These are phyloP conservation scores for Acrobasis consociella DNA, from an alignment of 2,888 invertebrate species.

Conservation along the genomic window DNA sequence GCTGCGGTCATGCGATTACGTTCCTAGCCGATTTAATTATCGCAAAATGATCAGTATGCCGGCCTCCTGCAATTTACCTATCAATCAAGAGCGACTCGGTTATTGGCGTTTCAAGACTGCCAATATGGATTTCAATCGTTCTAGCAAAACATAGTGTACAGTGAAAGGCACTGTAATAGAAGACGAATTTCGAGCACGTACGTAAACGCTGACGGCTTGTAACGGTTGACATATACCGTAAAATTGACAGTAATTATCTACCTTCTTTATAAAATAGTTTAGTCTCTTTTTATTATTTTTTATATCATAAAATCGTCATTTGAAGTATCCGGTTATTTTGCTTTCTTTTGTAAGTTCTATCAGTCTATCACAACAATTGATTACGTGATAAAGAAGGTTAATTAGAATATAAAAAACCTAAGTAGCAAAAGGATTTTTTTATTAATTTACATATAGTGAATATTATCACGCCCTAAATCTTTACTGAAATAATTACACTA, in stretches of 20 bases:
- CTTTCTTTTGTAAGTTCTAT: no score
- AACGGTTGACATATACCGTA: constrained; percentile 30
- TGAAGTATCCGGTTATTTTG: background rate
- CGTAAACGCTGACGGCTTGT: constrained; percentile 27
- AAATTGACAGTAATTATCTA: constrained; percentile 29
- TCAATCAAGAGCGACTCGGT: constrained; percentile 70
- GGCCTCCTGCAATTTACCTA: constrained; percentile 80
- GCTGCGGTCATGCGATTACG: constrained; percentile 81
- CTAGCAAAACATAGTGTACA: constrained; percentile 44
- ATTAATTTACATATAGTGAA: constrained; percentile 47
- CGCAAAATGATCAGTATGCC: constrained; percentile 77
- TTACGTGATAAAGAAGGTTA: no score
- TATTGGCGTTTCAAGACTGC: constrained; percentile 54
- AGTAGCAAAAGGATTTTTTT: background rate
- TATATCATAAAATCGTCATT: background rate
- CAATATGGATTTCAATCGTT: constrained; percentile 60
- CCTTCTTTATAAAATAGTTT: constrained; percentile 19
- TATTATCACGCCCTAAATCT: constrained; percentile 46
- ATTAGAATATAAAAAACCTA: no score
- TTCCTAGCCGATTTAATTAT: constrained; percentile 81
- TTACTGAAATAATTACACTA: constrained; percentile 45
- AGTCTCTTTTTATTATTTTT: background rate
- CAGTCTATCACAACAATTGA: no score
- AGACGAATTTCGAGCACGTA: constrained; percentile 37
- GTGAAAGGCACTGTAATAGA: constrained; percentile 50